A percentile compares a stretch with the other conserved stretches of the same genome.
These are phyloP conservation scores for Phaethornis superciliosus DNA, from an alignment of 2,113 vertebrate genomes.

Conservation along the genomic window DNA sequence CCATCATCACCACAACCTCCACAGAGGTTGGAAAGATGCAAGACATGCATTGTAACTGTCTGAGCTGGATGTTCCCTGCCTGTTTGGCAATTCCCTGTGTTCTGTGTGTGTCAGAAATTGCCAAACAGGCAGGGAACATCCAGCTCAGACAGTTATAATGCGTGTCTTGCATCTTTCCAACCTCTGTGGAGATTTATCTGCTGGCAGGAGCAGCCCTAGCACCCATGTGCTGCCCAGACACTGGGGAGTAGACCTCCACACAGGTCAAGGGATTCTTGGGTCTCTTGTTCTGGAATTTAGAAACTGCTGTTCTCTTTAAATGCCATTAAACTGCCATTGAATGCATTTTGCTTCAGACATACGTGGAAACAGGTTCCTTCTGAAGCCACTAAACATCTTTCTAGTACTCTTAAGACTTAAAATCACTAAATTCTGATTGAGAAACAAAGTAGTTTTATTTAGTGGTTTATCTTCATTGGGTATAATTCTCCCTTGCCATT, in stretches of 20 bases:
- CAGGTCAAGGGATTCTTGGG: neutral
- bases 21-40: too few relatives aligned
- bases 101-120: neutral
- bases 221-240: neutral
- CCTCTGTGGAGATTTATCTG: neutral
- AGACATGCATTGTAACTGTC: too few relatives aligned
- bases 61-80: too few relatives aligned
- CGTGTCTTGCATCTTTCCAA: neutral
- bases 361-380: neutral
- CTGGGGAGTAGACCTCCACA: neutral
- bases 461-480: neutral
- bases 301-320: neutral
- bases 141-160: neutral
- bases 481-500: neutral
- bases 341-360: neutral
- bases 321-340: neutral
- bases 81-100: accelerated
- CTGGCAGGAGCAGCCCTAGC: neutral
- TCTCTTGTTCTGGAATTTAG: neutral
- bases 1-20: neutral
- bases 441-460: neutral
- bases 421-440: neutral
- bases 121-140: neutral
- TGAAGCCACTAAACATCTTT: neutral
- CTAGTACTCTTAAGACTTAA: neutral